Base-by-base conservation (phyloP, 2,113 vertebrate genomes). In the Romanogobio albipinnatus region DNA sequence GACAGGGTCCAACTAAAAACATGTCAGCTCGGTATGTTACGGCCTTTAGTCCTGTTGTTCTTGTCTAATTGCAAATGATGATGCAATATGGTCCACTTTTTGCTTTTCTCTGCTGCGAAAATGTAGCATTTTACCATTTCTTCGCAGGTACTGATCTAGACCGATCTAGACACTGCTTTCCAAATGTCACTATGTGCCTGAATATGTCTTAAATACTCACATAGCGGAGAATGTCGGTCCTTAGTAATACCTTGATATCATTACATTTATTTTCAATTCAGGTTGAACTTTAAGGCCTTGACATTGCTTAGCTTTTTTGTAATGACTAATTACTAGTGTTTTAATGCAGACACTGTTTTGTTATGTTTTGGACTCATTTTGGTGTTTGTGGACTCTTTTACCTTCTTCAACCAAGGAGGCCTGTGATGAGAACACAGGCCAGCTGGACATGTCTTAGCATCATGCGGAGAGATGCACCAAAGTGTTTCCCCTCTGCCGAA, bases 151-250 rank as follows among this genome's bases (percentile, higher is more conserved):
- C 88, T 88, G 56, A 82, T 89, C 66, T 88, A 83, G 76, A 77
- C 87, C 85, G 22, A 39, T 81, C 84, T 89, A 77, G 61, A 33
- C 13, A 13, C 86, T 91, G 87, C 90, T 94, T 93, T 93, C 89
- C 87, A 90, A 91, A 90, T 91, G 87, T 94, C 93, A 94, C 93
- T 87, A 92, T 86, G 94, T 95, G 93, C 94, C 93, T 94, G 84
- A 93, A 92, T 90, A 66, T 87, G 87, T 92, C 58, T 85, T 83
- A 56, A 49, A 70, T 85, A 85, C 87, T 91, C 84, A 74, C 59
- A 84, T 84, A 80, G 39, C 84, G 85, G 75, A 68, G 76, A 87
- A 86, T 84, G 76, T 86, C 78, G 82, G 68, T 77, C 68, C 76
- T 86, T 86, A 68, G 58, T 74, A 84, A 84, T 29, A 53, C 36